Evolutionary conservation across 2,797 vertebrate species (phyloP).

Genomic region (Anguilla megastoma): DNA sequence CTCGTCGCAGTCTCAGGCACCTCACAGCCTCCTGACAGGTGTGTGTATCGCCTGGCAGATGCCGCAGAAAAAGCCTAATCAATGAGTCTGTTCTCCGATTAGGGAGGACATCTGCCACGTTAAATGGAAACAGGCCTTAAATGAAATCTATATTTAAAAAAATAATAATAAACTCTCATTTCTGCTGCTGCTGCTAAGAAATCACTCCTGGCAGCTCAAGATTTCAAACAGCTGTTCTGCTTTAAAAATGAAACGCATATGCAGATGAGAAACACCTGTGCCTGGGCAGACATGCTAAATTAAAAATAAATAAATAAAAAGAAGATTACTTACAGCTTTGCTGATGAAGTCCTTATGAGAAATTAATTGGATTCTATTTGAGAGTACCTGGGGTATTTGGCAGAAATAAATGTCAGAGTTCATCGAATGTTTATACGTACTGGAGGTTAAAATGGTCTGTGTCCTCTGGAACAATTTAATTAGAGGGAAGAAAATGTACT

Average conservation of each 20-base stretch:
- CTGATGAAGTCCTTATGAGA: background rate
- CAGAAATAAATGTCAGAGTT: background rate
- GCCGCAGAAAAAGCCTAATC: slow-evolving; percentile 29
- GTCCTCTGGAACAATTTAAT: background rate
- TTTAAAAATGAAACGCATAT: background rate
- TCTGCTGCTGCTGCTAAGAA: background rate
- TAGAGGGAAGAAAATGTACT: too few relatives aligned
- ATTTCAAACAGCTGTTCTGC: slow-evolving; percentile 17
- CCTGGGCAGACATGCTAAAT: background rate
- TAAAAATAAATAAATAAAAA: background rate
- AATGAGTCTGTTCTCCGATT: background rate
- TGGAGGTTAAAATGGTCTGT: background rate
- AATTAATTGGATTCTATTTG: background rate
- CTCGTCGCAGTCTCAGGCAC: background rate
- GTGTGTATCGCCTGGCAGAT: slow-evolving; percentile 49
- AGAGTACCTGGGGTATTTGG: background rate
- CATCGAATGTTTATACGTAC: background rate
- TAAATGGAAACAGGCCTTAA: background rate
- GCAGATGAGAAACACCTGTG: background rate
- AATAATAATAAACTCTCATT: background rate
- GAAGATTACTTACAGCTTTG: background rate
- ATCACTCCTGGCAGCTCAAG: background rate
- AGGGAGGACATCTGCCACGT: slow-evolving; percentile 25
- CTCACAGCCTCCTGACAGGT: slow-evolving; percentile 45
- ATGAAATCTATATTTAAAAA: background rate